Base-by-base conservation (phyloP, 2,888 invertebrate genomes). In the Dryocosmus kuriphilus region DNA sequence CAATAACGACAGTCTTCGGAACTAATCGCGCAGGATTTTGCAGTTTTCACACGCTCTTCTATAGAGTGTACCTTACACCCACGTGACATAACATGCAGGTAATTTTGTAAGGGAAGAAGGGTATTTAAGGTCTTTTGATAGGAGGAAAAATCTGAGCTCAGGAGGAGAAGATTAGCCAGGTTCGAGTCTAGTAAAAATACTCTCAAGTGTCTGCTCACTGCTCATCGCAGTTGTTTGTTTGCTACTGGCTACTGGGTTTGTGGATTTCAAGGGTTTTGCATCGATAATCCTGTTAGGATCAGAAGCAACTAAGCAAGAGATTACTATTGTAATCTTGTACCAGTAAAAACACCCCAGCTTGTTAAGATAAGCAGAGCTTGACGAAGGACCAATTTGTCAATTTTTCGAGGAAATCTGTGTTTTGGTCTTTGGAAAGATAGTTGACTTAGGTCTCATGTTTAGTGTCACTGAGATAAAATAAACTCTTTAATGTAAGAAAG, bases 41-140 rank as follows among this genome's bases (percentile, higher is more conserved):
- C 83, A 87, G 85, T 87, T 88, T 88, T 88, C 88, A 88, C 88
- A 87, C 88, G 88, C 86, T 87, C 81, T 82, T 83, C 80, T 80
- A 77, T 82, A 82, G 83, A 82, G 80, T 80, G 77, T 79, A 79
- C 81, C 73, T 77, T 81, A 62, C 79, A 77, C 80, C 65, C 80
- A 57, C 77, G 67, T 76, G 71, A 79, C 62, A 60, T n/a, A 63
- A 79, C 60, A 51, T 51, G 30, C 30, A 71, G 71, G 71, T 71
- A 71, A 30, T 71, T 71, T 71, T 71, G 71, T 71, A 71, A 71
- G 71, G 71, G 30, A 71, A 71, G 71, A 71, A 71, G 71, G 71
- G 71, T 71, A 71, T 71, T 71, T 71, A 71, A n/a, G 71, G 4
- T 51, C 71, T 71, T 71, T 71, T 71, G 30, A 71, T 67, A 65